These are phyloP conservation scores for Mormyrus iriodes DNA, from an alignment of 2,113 vertebrate genomes.

Conservation along the genomic window DNA sequence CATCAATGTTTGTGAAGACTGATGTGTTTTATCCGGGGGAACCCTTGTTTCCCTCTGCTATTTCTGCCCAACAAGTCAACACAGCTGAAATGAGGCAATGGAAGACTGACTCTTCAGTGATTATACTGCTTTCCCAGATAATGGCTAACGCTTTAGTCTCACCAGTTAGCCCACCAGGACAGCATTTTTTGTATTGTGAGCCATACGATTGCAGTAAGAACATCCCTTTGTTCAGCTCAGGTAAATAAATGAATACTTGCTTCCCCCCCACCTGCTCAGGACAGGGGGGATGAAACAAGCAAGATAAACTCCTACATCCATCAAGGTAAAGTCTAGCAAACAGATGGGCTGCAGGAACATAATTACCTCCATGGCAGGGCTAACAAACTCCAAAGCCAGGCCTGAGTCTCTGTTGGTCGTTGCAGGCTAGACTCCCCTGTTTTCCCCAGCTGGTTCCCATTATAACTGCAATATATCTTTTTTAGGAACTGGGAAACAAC, in stretches of 20 bases:
- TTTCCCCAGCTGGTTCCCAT: conserved; percentile 20
- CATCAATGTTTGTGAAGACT: not conserved
- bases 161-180: not conserved
- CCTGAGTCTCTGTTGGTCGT: not conserved
- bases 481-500: conserved; percentile 11
- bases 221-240: not conserved
- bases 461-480: conserved; percentile 7
- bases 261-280: not conserved
- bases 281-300: not conserved
- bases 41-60: not conserved
- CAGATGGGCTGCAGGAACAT: conserved; percentile 20
- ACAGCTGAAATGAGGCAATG: conserved; percentile 27
- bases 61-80: conserved; percentile 20
- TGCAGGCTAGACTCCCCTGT: not conserved
- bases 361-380: conserved; percentile 23
- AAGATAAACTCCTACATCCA: not conserved
- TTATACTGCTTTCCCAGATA: not conserved
- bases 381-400: not conserved
- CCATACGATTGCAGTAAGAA: not conserved
- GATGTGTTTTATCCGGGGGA: not conserved
- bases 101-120: conserved; percentile 23
- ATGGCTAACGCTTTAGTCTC: conserved; percentile 7
- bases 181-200: not conserved
- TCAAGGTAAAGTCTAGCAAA: conserved; percentile 14
- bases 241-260: not conserved